A percentile compares a stretch with the other conserved stretches of the same genome.
Evolutionary conservation across 2,113 vertebrate genomes (phyloP).

Genomic region (Mus spicilegus): DNA sequence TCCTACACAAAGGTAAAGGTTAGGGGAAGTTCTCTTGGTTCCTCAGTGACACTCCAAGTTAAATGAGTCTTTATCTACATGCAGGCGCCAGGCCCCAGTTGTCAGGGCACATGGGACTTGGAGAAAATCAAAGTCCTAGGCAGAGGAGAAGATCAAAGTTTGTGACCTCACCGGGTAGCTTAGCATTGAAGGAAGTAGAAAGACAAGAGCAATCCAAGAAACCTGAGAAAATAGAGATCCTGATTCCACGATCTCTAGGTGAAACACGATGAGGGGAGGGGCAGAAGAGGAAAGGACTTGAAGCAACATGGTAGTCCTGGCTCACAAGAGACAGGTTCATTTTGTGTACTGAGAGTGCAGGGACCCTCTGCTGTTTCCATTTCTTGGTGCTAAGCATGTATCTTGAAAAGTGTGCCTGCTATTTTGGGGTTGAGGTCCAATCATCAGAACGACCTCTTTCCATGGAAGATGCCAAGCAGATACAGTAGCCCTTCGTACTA

Average conservation of each 20-base stretch:
- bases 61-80: background rate
- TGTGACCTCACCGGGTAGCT: background rate
- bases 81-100: background rate
- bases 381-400: background rate
- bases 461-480: background rate
- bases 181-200: conserved; percentile 29
- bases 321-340: background rate
- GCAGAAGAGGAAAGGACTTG: background rate
- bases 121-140: background rate
- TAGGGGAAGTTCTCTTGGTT: background rate
- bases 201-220: background rate
- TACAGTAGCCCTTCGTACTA: background rate
- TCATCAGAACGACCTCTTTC: background rate
- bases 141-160: background rate
- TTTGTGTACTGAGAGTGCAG: background rate
- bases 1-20: background rate
- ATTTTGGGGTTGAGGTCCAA: background rate
- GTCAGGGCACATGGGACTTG: background rate
- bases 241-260: background rate
- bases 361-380: background rate
- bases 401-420: background rate
- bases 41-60: background rate
- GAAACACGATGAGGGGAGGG: background rate
- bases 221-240: background rate
- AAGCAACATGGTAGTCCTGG: background rate